phyloP scores from a whole-genome alignment of 2,888 invertebrate genomes.

The Caenorhabditis virilis region DNA sequence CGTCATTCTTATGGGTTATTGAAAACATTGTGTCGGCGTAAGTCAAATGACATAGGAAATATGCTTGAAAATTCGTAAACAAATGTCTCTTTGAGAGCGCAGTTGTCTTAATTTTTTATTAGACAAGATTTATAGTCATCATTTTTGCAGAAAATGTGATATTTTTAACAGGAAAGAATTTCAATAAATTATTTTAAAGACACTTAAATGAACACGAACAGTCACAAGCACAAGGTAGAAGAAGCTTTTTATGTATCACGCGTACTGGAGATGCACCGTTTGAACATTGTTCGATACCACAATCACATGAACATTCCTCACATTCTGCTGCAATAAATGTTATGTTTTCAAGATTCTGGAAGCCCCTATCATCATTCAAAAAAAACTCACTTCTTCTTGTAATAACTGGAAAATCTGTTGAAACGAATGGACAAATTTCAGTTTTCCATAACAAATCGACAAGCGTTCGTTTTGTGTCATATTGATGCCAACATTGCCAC shows the following conservation, averaged over 20 bases:
- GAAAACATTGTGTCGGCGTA: no score
- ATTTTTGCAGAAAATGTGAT: no score
- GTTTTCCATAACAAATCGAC: slow-evolving; percentile 67
- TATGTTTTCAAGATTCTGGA: not conserved
- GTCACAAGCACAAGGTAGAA: slow-evolving; percentile 57
- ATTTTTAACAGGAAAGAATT: no score
- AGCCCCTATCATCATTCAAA: no score
- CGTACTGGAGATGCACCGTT: slow-evolving; percentile 59
- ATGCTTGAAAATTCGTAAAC: no score
- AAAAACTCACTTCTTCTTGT: slow-evolving; percentile 32
- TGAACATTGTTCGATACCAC: slow-evolving; percentile 62
- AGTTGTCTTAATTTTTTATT: no score
- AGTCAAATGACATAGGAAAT: no score
- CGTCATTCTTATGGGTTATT: no score
- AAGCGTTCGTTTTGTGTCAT: slow-evolving; percentile 55
- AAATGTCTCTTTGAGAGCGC: no score
- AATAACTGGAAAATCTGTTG: slow-evolving; percentile 43
- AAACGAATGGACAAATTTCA: slow-evolving; percentile 62
- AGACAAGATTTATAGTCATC: no score
- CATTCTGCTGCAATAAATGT: slow-evolving; percentile 42
- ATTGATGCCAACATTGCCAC: slow-evolving; percentile 67
- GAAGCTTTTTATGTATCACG: slow-evolving; percentile 57
- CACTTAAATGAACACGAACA: slow-evolving; percentile 62
- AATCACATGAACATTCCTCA: slow-evolving; percentile 60
- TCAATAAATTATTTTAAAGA: slow-evolving; percentile 15